These are phyloP conservation scores for Rhinichthys osculus DNA, from an alignment of 2,797 vertebrate genomes.

Conservation along the genomic window DNA sequence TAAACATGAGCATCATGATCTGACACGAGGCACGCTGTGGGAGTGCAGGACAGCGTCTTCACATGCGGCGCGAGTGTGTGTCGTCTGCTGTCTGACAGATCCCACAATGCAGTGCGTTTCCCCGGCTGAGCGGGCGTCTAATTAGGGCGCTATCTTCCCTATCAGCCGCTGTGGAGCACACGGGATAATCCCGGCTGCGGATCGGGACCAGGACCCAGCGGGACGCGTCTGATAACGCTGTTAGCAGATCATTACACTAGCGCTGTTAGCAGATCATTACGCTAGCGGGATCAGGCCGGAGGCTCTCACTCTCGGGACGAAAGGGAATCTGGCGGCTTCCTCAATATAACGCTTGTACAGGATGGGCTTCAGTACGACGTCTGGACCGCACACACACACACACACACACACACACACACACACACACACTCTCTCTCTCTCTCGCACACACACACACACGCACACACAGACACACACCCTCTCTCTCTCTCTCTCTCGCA, in stretches of 20 bases:
- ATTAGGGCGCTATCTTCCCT: not conserved
- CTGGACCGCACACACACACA: no score
- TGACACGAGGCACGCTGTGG: no score
- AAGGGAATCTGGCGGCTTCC: not conserved
- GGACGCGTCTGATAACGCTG: slow-evolving; percentile 54
- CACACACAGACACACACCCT: no score
- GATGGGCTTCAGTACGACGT: not conserved
- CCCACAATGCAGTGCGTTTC: slow-evolving; percentile 1
- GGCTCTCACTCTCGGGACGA: not conserved
- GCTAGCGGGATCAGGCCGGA: slow-evolving; percentile 17
- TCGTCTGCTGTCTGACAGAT: not conserved
- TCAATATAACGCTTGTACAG: not conserved
- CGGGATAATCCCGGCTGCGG: slow-evolving; percentile 50
- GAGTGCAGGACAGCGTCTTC: no score
- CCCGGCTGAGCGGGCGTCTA: slow-evolving; percentile 5
- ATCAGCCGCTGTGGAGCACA: slow-evolving; percentile 30
- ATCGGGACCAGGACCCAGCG: slow-evolving; percentile 56
- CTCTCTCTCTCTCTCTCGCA: no score
- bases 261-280: no score
- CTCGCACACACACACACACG: no score
- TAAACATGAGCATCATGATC: not conserved
- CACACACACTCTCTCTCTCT: no score
- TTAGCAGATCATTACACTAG: slow-evolving; percentile 73
- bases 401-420: no score
- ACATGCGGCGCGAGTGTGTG: not conserved